Evolutionary conservation across 2,888 invertebrate genomes (phyloP), one percentile per base, ranked within the genome.

Genomic region (Halictus quadricinctus): DNA sequence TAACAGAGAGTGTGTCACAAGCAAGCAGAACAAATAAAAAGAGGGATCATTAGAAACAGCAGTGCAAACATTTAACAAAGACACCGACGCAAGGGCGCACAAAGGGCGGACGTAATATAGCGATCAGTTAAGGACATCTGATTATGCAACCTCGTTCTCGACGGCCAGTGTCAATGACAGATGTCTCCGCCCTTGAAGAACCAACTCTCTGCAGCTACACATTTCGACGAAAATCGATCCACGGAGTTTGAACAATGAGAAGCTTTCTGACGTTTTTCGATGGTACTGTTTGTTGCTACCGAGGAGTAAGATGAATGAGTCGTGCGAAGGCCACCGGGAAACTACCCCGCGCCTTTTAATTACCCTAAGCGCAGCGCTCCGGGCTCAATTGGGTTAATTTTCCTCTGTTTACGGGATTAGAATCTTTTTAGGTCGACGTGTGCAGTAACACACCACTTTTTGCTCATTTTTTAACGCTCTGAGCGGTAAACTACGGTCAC

Each of bases 161-260:
- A 13, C 58, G 73, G 29, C 58, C 66, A 60, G 60, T 77, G 77
- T 73, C 77, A 76, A 74, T 77, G 83, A 82, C 77, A 73, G 77
- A 77, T 66, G 69, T 70, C 66, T 54, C n/a, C 46, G 58, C 41
- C 82, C 80, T 80, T 75, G 80, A 79, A n/a, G 54, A 25, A 41
- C 54, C 21, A 21, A 8, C 41, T 80, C 46, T 46, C 54, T 25
- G 25, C 15, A 25, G 58, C 41, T 82, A 29, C 74, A 58, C 41
- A 60, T 36, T 50, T 70, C 25, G 13, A 60, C 46, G 21, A 36
- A 48, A 36, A 80, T 77, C 58, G 36, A 80, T 80, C 25, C 29
- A 18, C 54, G 5, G 18, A 3, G 25, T 13, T 66, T n/a, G 21
- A 21, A 13, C 41, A 18, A 8, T 29, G 25, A 41, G 64, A 50